Conservation (phyloP, 2,888 invertebrate species). For the Heteromurus nitidus region DNA sequence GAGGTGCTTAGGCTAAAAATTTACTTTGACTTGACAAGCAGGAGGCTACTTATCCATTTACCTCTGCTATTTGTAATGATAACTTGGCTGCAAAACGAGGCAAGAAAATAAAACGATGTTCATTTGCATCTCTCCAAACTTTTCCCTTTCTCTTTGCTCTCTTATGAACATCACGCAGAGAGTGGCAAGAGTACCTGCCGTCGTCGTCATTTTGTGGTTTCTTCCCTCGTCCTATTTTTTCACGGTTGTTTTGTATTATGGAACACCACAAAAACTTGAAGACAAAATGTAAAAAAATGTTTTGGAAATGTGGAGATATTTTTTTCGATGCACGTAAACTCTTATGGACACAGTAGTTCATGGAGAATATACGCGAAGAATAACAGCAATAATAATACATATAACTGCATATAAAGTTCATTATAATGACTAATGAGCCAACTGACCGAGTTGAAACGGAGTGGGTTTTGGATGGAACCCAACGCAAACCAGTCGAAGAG, state of each 20-base stretch:
- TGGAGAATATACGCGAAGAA: too few relatives aligned
- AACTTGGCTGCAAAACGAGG: constrained; percentile 11
- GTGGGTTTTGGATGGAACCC: constrained; percentile 48
- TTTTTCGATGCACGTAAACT: too few relatives aligned
- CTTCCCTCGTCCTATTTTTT: too few relatives aligned
- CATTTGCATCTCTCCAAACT: constrained; percentile 58
- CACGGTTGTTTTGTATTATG: too few relatives aligned
- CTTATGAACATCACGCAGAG: constrained; percentile 59
- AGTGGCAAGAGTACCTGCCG: constrained; percentile 27
- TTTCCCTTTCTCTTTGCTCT: constrained; percentile 11
- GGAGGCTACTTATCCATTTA: constrained; percentile 61
- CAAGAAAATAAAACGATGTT: constrained; percentile 38
- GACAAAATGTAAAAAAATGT: too few relatives aligned
- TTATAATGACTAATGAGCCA: constrained; percentile 70
- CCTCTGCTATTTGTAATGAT: constrained; percentile 54
- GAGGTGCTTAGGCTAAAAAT: constrained; percentile 64
- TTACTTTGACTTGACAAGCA: constrained; percentile 58
- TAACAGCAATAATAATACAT: constrained; percentile 47
- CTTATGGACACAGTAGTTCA: too few relatives aligned
- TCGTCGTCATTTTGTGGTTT: constrained; percentile 18
- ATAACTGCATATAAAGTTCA: constrained; percentile 66
- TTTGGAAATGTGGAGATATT: too few relatives aligned
- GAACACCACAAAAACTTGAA: too few relatives aligned
- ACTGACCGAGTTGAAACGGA: constrained; percentile 65
- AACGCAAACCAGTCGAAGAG: constrained; percentile 55